A percentile compares a stretch with the other conserved stretches of the same genome.
Conservation (phyloP, 1,140 invertebrate genomes). For the Archivesica marissinica region DNA sequence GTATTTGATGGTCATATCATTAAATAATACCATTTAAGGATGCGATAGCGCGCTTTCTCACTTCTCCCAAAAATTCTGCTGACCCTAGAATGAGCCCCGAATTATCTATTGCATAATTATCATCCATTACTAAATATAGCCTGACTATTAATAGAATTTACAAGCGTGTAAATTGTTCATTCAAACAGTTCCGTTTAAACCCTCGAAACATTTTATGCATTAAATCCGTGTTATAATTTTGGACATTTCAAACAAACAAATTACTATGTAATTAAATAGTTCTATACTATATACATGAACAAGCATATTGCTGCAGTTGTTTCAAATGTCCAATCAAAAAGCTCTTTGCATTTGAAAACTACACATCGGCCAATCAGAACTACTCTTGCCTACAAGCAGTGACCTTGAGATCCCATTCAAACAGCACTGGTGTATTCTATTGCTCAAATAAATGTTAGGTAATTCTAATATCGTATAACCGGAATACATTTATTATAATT, state of each 20-base stretch:
- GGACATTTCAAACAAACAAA: conserved; percentile 23
- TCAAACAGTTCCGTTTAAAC: no score
- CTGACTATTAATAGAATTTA: no score
- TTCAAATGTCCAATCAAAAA: conserved; percentile 15
- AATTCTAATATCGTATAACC: neutral
- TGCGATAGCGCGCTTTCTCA: no score
- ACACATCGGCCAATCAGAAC: neutral
- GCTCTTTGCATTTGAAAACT: neutral
- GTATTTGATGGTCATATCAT: no score
- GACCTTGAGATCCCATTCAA: conserved; percentile 31
- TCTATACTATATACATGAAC: conserved; percentile 51
- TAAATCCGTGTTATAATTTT: no score
- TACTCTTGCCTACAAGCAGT: neutral
- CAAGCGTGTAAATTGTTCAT: no score
- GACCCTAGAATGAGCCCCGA: no score
- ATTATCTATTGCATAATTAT: no score
- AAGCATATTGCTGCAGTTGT: conserved; percentile 41
- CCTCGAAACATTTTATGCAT: no score
- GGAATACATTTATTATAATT: neutral
- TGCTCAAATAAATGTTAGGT: neutral
- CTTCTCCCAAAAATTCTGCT: no score
- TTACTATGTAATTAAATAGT: conserved; percentile 46
- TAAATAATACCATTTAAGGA: no score
- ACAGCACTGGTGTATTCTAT: conserved; percentile 16
- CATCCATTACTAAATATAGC: no score